A percentile compares a stretch with the other conserved stretches of the same genome.
These are phyloP conservation scores for Anneissia japonica DNA, from an alignment of 35 echinoderm and acorn worm genomes.

Conservation along the genomic window DNA sequence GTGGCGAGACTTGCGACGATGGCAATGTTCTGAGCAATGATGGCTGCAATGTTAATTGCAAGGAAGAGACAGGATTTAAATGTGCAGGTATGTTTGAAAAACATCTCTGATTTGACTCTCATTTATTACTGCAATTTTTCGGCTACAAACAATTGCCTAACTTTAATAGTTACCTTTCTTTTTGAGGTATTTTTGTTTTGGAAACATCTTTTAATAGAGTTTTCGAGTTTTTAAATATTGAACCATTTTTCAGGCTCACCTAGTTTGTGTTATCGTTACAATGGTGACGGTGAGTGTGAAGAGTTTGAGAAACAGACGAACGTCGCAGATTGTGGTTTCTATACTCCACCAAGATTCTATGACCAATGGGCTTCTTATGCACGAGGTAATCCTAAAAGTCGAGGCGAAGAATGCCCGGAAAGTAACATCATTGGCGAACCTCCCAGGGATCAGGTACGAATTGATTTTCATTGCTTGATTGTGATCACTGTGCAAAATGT, in stretches of 20 bases:
- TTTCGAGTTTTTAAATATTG: not conserved
- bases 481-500: not conserved
- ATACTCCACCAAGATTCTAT: conserved; percentile 45
- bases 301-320: conserved; percentile 36
- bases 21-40: conserved; percentile 64
- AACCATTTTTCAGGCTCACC: conserved; percentile 40
- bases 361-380: conserved; percentile 86
- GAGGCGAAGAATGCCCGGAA: conserved; percentile 28
- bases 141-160: too few species aligned
- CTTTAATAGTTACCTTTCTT: too few species aligned
- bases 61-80: conserved; percentile 45
- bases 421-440: conserved; percentile 35
- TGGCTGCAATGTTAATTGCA: conserved; percentile 70
- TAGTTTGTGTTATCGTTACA: conserved; percentile 45
- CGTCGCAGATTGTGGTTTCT: conserved; percentile 65
- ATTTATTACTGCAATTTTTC: too few species aligned
- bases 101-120: too few species aligned
- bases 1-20: conserved; percentile 83
- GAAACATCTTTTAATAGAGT: not conserved
- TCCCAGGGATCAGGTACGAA: not conserved
- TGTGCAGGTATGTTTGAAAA: conserved; percentile 82
- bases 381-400: conserved; percentile 42
- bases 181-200: too few species aligned
- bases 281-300: conserved; percentile 63
- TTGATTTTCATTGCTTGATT: not conserved